phyloP scores from a whole-genome alignment of 2,797 vertebrate species.

The Lophotriccus pileatus region DNA sequence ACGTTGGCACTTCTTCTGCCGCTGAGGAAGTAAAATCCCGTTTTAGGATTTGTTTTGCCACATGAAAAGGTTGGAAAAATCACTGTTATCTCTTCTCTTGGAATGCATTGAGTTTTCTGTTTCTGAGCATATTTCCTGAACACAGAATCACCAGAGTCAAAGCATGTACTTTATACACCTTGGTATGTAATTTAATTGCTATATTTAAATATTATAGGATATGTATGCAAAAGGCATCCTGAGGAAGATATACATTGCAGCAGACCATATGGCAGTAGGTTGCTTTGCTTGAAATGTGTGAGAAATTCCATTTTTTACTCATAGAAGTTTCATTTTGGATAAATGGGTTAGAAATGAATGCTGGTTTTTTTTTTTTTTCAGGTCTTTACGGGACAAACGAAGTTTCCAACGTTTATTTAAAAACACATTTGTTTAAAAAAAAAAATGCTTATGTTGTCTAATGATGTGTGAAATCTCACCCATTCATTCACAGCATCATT shows the following conservation, averaged over 20 bases:
- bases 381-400: not conserved
- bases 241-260: not conserved
- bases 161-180: not conserved
- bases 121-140: not conserved
- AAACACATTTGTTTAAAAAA: not conserved
- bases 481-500: slow-evolving; percentile 84
- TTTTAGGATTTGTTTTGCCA: not conserved
- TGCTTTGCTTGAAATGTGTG: not conserved
- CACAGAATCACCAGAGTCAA: not conserved
- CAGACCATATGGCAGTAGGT: not conserved
- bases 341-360: not conserved
- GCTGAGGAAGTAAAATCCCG: not conserved
- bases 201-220: not conserved
- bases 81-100: not conserved
- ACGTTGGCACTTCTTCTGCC: not conserved
- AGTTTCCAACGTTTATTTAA: not conserved
- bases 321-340: not conserved
- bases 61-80: not conserved
- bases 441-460: not conserved
- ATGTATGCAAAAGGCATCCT: not conserved
- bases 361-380: not conserved
- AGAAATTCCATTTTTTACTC: not conserved
- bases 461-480: not conserved
- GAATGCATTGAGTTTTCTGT: not conserved
- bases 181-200: not conserved